Evolutionary conservation across 2,113 vertebrate genomes (phyloP), one percentile per base, ranked within the genome.

Genomic region (Chloropsis cyanopogon): DNA sequence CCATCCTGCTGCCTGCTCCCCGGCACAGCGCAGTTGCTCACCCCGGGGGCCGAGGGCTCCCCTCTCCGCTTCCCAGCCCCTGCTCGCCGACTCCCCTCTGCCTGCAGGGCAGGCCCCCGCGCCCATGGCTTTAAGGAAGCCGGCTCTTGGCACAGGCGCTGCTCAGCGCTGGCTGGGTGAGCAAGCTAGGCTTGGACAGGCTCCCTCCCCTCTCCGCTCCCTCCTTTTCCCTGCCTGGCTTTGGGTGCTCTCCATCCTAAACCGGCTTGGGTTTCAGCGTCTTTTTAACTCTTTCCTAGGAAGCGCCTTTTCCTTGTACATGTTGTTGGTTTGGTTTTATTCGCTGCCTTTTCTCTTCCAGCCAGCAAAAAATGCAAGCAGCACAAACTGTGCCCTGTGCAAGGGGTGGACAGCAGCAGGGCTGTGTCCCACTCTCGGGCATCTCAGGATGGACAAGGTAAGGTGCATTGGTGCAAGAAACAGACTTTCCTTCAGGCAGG

Each of bases 211-310:
- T 81, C 85, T 50, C 54, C 44, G 88, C 83, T 84, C 96, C 95
- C 86, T 75, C 92, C 85, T 80, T 85, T 72, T 82, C 85, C 76
- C 88, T 95, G 92, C 64, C 76, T 64, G 82, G 75, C 85, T 87
- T 71, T 92, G 94, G 85, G 92, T 71, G 76, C 83, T 52, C 91
- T 76, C 81, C 77, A 41, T 53, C 28, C 75, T 41, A 94, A 91
- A 92, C 31, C 4, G 29, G 41, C 66, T 92, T 88, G 59, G 63
- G 71, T 77, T 96, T 92, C 81, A 4, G 71, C 0, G 29, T 54
- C 75, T 90, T 88, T 97, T 97, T 97, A 97, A 97, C 96, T 88
- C 95, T 95, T 97, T 96, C 95, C 80, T 97, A 56, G 86, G 21
- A 63, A 72, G 59, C 5, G 24, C 25, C 29, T 86, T 73, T 66